Evolutionary conservation across 2,113 vertebrate genomes (phyloP), one percentile per base, ranked within the genome.

Genomic region (Pterocles gutturalis): DNA sequence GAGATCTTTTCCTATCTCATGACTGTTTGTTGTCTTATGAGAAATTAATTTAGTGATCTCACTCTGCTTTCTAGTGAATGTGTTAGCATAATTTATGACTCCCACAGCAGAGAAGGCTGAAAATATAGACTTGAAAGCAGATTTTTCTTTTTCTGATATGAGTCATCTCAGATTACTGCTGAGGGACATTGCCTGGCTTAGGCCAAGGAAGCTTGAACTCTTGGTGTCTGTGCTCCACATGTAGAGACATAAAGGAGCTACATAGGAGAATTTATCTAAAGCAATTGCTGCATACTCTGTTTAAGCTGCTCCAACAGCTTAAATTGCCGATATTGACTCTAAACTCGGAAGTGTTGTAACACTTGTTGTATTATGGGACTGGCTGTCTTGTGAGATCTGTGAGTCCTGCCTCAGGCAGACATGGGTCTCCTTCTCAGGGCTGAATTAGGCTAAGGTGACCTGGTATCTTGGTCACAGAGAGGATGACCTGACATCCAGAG

Each of bases 11-110:
- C 36, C 8, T 58, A 11, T 80, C 46, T 70, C 82, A n/a, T 48
- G 70, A 60, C 49, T 86, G 13, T 69, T 84, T 78, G 46, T 67
- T 92, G 54, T 72, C 45, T 79, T 77, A 57, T 22, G 41, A 67
- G 62, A 92, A 88, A 77, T 71, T 5, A 85, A 65, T 93, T 83
- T 78, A 65, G 61, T 83, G 66, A 72, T 93, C 75, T 93, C 61
- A 67, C 43, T 91, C 46, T 82, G 29, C 46, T 88, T 93, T 89
- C 49, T 53, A 73, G 54, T 93, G 86, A 76, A 65, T 88, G 54
- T 28, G 5, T 90, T 96, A 88, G 49, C 64, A 61, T 88, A 92
- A 83, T 43, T 93, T 83, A 58, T 89, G 83, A 86, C 79, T 88
- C 58, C 71, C 62, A 86, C 41, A 62, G 41, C 58, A 94, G 41